phyloP scores from a whole-genome alignment of 2,797 vertebrate genomes.

The Pangasius mekongensis region DNA sequence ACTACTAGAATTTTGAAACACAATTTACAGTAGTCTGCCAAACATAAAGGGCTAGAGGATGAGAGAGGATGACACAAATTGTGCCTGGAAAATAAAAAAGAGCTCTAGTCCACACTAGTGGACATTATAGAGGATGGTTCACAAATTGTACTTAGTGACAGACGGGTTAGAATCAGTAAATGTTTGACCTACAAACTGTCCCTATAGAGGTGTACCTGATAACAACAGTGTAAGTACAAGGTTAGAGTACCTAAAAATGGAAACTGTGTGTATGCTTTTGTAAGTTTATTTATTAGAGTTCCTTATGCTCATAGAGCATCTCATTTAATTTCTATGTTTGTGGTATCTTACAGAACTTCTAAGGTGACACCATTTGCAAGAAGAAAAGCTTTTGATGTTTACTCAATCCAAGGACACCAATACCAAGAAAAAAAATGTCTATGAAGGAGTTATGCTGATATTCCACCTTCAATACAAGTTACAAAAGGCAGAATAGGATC shows the following conservation, averaged over 20 bases:
- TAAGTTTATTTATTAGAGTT: background rate
- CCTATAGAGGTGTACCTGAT: background rate
- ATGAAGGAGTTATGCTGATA: background rate
- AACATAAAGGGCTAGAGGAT: background rate
- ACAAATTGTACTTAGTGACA: background rate
- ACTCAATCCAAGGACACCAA: slow-evolving; percentile 8
- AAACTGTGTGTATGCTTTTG: background rate
- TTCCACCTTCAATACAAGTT: slow-evolving; percentile 4
- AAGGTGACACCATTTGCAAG: slow-evolving; percentile 32
- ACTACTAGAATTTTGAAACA: background rate
- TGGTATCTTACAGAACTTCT: slow-evolving; percentile 51
- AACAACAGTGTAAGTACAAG: background rate
- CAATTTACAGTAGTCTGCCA: background rate
- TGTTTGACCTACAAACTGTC: background rate
- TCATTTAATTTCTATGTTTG: slow-evolving; percentile 29
- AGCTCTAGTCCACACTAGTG: background rate
- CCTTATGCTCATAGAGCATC: background rate
- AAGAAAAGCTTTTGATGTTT: slow-evolving; percentile 13
- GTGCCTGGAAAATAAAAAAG: background rate
- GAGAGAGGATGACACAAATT: background rate
- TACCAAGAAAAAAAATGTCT: slow-evolving; percentile 14
- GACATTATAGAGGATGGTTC: background rate
- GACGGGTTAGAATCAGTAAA: background rate
- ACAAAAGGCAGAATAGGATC: slow-evolving; percentile 4
- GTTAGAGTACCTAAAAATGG: background rate